These are phyloP conservation scores for Phocoena phocoena DNA, from an alignment of 2,113 vertebrate genomes.

Conservation along the genomic window DNA sequence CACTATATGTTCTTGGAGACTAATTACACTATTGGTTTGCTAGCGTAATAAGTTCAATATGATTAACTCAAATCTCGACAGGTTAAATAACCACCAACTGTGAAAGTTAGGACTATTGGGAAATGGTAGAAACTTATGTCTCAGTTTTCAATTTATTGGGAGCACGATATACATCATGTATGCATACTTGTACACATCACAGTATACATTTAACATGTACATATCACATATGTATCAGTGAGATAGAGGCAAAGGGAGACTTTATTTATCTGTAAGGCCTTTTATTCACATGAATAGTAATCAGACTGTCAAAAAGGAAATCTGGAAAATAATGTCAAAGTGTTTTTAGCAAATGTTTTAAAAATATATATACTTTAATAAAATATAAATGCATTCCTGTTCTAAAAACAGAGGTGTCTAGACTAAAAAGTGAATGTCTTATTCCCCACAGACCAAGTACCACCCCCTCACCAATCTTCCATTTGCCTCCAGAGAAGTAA, in stretches of 20 bases:
- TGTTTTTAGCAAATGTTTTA: constrained; percentile 49
- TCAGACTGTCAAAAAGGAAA: constrained; percentile 43
- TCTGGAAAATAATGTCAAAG: constrained; percentile 30
- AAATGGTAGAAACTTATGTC: constrained; percentile 10
- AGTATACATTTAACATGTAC: neutral
- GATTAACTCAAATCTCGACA: constrained; percentile 29
- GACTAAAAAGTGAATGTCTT: constrained; percentile 49
- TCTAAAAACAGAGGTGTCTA: constrained; percentile 59
- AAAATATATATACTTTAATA: constrained; percentile 48
- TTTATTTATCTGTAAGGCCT: constrained; percentile 9
- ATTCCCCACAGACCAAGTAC: neutral
- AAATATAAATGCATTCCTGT: constrained; percentile 50
- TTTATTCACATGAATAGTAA: constrained; percentile 33
- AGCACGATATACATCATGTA: neutral
- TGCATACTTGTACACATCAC: neutral
- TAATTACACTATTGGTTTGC: constrained; percentile 32
- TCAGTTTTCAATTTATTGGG: neutral
- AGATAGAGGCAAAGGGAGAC: neutral
- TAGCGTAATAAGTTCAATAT: neutral
- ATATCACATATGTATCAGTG: neutral
- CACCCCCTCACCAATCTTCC: constrained; percentile 25
- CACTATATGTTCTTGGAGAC: neutral
- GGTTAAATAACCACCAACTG: constrained; percentile 7
- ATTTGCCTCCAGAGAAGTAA: constrained; percentile 49
- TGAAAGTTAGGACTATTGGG: neutral